These are phyloP conservation scores for Copidosoma floridanum DNA, from an alignment of 1,140 invertebrate species.

Conservation along the genomic window DNA sequence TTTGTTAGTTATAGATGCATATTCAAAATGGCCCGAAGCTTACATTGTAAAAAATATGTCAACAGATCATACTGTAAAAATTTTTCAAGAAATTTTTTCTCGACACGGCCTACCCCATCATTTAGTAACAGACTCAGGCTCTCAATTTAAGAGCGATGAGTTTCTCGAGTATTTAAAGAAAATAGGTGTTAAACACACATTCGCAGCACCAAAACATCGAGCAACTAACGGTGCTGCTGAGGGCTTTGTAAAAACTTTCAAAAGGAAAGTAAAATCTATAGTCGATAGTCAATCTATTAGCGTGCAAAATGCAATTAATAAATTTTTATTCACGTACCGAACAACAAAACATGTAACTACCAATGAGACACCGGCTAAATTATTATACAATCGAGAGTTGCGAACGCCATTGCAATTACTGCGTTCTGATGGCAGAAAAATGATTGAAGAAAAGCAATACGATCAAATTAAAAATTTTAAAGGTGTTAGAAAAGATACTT, in stretches of 20 bases:
- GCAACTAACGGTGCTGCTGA: conserved; percentile 40
- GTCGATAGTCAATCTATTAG: conserved; percentile 12
- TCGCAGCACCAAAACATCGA: conserved; percentile 36
- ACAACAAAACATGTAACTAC: conserved; percentile 13
- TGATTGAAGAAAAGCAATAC: conserved; percentile 11
- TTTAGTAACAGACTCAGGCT: conserved; percentile 32
- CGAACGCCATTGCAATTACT: conserved; percentile 19
- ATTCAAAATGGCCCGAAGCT: neutral
- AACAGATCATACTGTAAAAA: conserved; percentile 25
- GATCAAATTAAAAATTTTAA: conserved; percentile 12
- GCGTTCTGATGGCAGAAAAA: conserved; percentile 10
- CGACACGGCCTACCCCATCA: conserved; percentile 33
- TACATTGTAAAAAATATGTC: conserved; percentile 5
- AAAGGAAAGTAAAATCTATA: conserved; percentile 8
- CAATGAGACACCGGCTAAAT: conserved; percentile 6
- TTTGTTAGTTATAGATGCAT: neutral
- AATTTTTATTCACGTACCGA: conserved; percentile 15
- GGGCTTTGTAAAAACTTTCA: conserved; percentile 32
- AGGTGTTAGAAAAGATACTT: neutral
- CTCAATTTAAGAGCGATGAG: conserved; percentile 30
- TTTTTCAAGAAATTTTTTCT: conserved; percentile 33
- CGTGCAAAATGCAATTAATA: conserved; percentile 7
- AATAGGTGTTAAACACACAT: conserved; percentile 32
- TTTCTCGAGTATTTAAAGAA: conserved; percentile 32
- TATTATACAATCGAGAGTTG: conserved; percentile 14